These are phyloP conservation scores for Dyspetes luteomarginatus DNA, from an alignment of 2,888 invertebrate genomes.

Conservation along the genomic window DNA sequence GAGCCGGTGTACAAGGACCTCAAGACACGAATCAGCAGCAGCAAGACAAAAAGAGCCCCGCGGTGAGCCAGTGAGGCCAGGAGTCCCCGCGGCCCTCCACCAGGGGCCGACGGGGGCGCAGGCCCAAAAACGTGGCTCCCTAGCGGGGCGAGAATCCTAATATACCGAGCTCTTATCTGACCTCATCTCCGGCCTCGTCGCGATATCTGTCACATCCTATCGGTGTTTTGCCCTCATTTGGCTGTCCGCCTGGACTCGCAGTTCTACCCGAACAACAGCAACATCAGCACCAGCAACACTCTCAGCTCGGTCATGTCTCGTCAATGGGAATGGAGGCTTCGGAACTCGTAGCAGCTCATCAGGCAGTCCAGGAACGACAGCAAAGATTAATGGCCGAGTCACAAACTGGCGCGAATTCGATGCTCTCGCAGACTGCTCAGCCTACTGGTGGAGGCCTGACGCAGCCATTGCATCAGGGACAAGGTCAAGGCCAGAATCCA, in stretches of 20 bases:
- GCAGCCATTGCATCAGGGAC: conserved; percentile 78
- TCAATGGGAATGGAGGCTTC: conserved; percentile 78
- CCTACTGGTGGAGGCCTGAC: conserved; percentile 76
- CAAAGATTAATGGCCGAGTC: conserved; percentile 74
- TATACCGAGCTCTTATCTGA: conserved; percentile 78
- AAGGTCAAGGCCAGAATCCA: conserved; percentile 78
- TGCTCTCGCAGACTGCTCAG: conserved; percentile 74
- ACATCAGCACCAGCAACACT: conserved; percentile 69
- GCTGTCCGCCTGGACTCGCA: conserved; percentile 59
- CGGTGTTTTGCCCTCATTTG: conserved; percentile 57
- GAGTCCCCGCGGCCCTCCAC: conserved; percentile 84
- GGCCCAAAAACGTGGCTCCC: conserved; percentile 84
- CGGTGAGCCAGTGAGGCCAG: conserved; percentile 90
- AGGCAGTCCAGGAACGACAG: conserved; percentile 74
- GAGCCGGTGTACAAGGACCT: conserved; percentile 83
- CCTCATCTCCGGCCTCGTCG: conserved; percentile 70
- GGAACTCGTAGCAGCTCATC: conserved; percentile 76
- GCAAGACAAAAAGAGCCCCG: conserved; percentile 92
- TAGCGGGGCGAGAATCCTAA: conserved; percentile 83
- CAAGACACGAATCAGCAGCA: conserved; percentile 88
- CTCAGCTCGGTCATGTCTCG: conserved; percentile 69
- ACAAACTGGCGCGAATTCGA: conserved; percentile 67
- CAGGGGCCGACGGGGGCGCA: conserved; percentile 84
- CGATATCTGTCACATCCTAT: conserved; percentile 60
- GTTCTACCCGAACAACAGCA: conserved; percentile 64